Evolutionary conservation across 2,888 invertebrate genomes (phyloP).

Genomic region (Strigamia maritima): DNA sequence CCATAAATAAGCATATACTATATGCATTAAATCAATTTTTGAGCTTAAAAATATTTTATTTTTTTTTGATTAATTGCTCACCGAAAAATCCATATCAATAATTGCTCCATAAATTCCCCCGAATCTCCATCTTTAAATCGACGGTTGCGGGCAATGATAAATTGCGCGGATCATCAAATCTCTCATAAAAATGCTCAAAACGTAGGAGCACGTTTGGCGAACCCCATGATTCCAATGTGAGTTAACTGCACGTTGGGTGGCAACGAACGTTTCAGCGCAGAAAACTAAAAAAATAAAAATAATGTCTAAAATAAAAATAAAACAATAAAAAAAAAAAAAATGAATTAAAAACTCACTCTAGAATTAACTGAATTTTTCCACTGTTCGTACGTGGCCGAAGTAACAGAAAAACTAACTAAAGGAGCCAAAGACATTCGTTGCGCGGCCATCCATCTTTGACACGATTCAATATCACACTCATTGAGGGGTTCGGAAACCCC

Average conservation of each 20-base stretch:
- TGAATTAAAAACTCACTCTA: background rate
- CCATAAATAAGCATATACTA: too few relatives aligned
- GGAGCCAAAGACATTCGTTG: background rate
- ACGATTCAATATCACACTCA: conserved; percentile 61
- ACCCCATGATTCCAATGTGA: conserved; percentile 46
- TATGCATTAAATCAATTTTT: too few relatives aligned
- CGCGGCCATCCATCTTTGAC: conserved; percentile 36
- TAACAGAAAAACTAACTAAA: background rate
- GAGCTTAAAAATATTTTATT: too few relatives aligned
- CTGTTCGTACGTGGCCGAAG: background rate
- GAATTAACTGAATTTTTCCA: background rate
- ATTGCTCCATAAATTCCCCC: background rate
- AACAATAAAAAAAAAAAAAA: background rate
- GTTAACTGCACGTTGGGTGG: conserved; percentile 46
- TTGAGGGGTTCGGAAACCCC: conserved; percentile 90
- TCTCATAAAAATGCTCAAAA: conserved; percentile 46
- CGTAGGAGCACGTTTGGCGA: conserved; percentile 43
- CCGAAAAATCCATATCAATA: background rate
- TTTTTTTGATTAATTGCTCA: too few relatives aligned
- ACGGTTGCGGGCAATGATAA: conserved; percentile 42
- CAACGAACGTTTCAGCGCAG: conserved; percentile 19
- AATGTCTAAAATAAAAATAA: background rate
- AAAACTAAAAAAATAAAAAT: background rate
- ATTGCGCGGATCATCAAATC: conserved; percentile 44
- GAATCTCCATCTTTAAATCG: background rate